Conservation (phyloP, 2,113 vertebrate genomes). For the Silurus glanis region DNA sequence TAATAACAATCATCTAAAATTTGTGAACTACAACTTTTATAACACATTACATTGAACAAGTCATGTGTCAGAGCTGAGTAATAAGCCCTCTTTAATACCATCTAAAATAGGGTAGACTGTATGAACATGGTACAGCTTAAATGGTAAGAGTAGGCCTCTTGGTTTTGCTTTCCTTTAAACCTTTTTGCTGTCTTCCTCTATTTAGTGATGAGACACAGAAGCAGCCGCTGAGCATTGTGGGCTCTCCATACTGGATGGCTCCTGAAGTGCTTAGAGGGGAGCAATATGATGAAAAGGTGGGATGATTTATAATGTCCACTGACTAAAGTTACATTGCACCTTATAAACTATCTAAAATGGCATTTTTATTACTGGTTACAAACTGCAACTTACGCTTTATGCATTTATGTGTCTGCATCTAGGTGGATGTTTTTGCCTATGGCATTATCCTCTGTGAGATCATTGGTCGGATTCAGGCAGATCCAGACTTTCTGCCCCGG, state of each 20-base stretch:
- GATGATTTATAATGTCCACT: neutral
- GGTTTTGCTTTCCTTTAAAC: neutral
- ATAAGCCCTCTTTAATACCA: neutral
- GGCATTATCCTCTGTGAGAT: constrained; percentile 94
- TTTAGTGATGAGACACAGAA: constrained; percentile 78
- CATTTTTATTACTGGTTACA: neutral
- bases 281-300: constrained; percentile 91
- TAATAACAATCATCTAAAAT: too few relatives aligned
- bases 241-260: constrained; percentile 98
- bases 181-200: neutral
- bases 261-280: constrained; percentile 91
- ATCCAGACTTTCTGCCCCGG: constrained; percentile 90
- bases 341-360: neutral
- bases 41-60: neutral
- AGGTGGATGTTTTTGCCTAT: constrained; percentile 85
- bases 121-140: neutral
- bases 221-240: constrained; percentile 85
- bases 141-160: neutral
- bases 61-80: neutral
- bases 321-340: neutral
- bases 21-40: neutral
- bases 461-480: constrained; percentile 89
- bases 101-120: neutral
- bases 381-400: neutral
- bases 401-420: neutral